Conservation (phyloP, 2,113 vertebrate species). For the Charina bottae region DNA sequence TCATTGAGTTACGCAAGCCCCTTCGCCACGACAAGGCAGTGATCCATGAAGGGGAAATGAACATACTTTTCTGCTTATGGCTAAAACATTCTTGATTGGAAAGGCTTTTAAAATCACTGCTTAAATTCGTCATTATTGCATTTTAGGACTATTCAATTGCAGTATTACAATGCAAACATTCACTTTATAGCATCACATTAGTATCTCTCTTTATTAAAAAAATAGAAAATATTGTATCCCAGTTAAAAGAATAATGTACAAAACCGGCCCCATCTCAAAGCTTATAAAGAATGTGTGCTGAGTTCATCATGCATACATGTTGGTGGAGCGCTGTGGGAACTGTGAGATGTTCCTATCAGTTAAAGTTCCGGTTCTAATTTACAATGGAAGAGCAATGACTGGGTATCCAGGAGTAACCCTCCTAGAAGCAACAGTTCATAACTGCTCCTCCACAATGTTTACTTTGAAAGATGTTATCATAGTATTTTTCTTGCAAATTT, state of each 20-base stretch:
- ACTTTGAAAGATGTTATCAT: not conserved
- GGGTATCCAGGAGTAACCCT: not conserved
- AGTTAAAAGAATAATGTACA: not conserved
- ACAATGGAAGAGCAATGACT: not conserved
- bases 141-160: not conserved
- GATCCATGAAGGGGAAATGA: too few relatives aligned
- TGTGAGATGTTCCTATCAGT: not conserved
- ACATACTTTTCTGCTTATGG: not conserved
- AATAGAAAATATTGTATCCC: not conserved
- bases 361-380: not conserved
- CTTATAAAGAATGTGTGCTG: not conserved
- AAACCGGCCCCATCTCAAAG: not conserved
- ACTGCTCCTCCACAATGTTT: not conserved
- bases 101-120: not conserved
- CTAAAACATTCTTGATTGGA: not conserved
- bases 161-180: not conserved
- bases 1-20: too few relatives aligned
- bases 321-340: not conserved
- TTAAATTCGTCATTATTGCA: not conserved
- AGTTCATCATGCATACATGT: not conserved
- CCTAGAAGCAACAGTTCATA: not conserved
- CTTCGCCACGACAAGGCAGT: too few relatives aligned
- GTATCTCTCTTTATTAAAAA: not conserved
- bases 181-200: not conserved
- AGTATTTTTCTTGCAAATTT: conserved; percentile 11